phyloP scores from a whole-genome alignment of 1,140 invertebrate species.

The Caenorhabditis latens region DNA sequence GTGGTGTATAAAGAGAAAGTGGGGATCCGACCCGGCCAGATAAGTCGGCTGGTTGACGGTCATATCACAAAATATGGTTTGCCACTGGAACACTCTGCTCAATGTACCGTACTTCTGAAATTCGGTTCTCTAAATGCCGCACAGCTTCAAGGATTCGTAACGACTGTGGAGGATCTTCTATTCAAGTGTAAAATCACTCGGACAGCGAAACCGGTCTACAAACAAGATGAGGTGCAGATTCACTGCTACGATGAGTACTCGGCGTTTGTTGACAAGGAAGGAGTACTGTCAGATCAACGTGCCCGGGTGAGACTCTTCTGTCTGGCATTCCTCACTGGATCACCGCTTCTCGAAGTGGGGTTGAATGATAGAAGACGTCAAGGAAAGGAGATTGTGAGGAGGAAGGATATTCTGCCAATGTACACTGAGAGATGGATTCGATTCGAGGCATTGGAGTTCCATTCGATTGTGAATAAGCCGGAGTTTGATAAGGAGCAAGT shows the following conservation, averaged over 20 bases:
- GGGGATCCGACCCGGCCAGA: slow-evolving; percentile 89
- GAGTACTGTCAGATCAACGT: slow-evolving; percentile 89
- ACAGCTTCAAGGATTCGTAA: slow-evolving; percentile 91
- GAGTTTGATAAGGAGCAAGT: slow-evolving; percentile 91
- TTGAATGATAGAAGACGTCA: slow-evolving; percentile 94
- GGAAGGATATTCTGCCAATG: slow-evolving; percentile 98
- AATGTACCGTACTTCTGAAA: slow-evolving; percentile 95
- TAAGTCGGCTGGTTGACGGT: slow-evolving; percentile 81
- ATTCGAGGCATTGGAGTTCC: slow-evolving; percentile 93
- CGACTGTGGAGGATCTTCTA: slow-evolving; percentile 88
- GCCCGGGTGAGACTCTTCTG: slow-evolving; percentile 95
- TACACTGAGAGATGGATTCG: slow-evolving; percentile 99
- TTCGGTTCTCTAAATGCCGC: slow-evolving; percentile 90
- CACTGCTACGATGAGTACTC: slow-evolving; percentile 90
- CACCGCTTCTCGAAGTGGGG: slow-evolving; percentile 95
- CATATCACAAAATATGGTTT: slow-evolving; percentile 94
- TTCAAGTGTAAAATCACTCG: slow-evolving; percentile 87
- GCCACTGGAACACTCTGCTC: slow-evolving; percentile 91
- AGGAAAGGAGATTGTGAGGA: slow-evolving; percentile 96
- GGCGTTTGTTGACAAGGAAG: slow-evolving; percentile 90
- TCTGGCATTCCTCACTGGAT: slow-evolving; percentile 88
- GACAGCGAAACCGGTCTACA: slow-evolving; percentile 91
- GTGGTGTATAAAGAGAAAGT: slow-evolving; percentile 98
- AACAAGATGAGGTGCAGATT: slow-evolving; percentile 94
- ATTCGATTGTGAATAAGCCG: slow-evolving; percentile 90